Evolutionary conservation across 1,140 invertebrate genomes (phyloP), one percentile per base, ranked within the genome.

Genomic region (Hylaeus volcanicus): DNA sequence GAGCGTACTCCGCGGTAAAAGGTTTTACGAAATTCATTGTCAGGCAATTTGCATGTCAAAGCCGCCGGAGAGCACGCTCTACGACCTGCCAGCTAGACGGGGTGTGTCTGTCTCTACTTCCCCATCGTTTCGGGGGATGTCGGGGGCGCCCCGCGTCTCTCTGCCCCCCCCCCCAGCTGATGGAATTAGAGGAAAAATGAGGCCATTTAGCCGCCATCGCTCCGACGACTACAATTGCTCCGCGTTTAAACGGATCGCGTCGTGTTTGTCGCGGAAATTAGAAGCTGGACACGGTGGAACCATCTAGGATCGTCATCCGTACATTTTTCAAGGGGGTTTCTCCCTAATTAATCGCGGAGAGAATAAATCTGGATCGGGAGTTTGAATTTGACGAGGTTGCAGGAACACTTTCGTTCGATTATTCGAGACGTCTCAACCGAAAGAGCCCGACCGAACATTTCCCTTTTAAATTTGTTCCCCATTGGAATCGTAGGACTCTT

Each of bases 11-110:
- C 86, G 85, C 89, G 90, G 91, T 93, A 93, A 93, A 93, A 93
- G 92, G 92, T 93, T 92, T 93, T 92, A 91, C 90, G 91, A 93
- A 93, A 93, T 93, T 93, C 92, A 93, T 93, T 93, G 92, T 93
- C 92, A 90, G 88, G 74, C 88, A 92, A 93, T 93, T 93, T 93
- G 90, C 92, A 93, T 93, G 88, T 92, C 92, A 93, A 92, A 92
- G 91, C 86, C 84, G 83, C 74, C 79, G 80, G 73, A 83, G 85
- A 86, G 81, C 81, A 82, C 61, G 80, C 86, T 87, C 78, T 79
- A 88, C 86, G 86, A 86, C 60, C 83, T 88, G 81, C 76, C 83
- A 85, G 82, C 81, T 48, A 76, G 81, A 58, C 45, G 51, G 81
- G 74, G 68, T 64, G 74, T 60, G 68, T 79, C 85, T 79, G 74